Evolutionary conservation across 2,888 invertebrate species (phyloP), one percentile per base, ranked within the genome.

Genomic region (Erebia aethiops): DNA sequence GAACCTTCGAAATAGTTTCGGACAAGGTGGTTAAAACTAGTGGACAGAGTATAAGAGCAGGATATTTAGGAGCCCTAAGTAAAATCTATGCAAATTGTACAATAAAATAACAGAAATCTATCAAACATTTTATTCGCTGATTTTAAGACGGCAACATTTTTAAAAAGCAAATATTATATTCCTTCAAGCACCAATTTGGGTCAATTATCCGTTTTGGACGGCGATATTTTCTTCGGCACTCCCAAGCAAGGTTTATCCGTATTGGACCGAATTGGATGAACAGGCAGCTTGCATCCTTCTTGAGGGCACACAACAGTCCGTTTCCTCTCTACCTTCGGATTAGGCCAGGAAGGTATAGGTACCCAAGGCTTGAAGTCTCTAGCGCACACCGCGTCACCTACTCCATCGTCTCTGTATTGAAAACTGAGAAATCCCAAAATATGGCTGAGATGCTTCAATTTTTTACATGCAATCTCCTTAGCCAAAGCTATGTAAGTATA

Each of bases 321-420:
- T 16, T 82, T 79, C 16, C 76, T 64, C 1, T 77, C 54, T 49
- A 83, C 81, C 46, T 80, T 78, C 0, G 84, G 80, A 4, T 76
- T 72, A 0, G 87, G 87, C 88, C 88, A 90, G 1, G 87, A 88
- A 0, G 91, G 91, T 67, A 91, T 88, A 0, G 91, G 91, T 0
- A 83, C 76, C 91, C 91, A 91, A 0, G 91, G 90, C 0, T 87
- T 84, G 60, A 81, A 89, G 26, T 85, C 81, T 63, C 79, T 85
- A 0, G 83, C 80, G 8, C 80, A 77, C 4, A 76, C 58, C 1
- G 79, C 70, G 52, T 71, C 73, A 26, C 63, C 62, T 8, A 4
- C 13, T 49, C 67, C 66, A 1, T 43, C 54, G 9, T 16, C 14
- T 9, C 49, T 21, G 5, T 21, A 21, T 8, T 58, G 57, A 7